Percentiles rank a stretch among this genome's conserved stretches.
phyloP scores from a whole-genome alignment of 2,797 vertebrate genomes.

The Oceanodroma leucorhoa region DNA sequence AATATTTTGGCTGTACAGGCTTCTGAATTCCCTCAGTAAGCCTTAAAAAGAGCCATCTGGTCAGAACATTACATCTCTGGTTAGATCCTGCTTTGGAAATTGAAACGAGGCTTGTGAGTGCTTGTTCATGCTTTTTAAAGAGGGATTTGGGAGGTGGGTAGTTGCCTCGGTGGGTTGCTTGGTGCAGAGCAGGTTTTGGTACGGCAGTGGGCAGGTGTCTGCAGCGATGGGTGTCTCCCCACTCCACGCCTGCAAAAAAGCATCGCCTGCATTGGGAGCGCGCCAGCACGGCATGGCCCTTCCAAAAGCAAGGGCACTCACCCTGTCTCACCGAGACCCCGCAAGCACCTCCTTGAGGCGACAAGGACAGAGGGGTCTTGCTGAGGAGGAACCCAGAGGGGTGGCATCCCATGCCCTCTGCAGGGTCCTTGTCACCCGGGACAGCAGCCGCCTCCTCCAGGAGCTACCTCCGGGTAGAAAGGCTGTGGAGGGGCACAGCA shows the following conservation, averaged over 20 bases:
- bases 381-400: not conserved
- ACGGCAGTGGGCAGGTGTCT: not conserved
- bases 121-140: constrained; percentile 35
- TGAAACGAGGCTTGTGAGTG: not conserved
- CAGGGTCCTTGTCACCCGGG: fast-evolving
- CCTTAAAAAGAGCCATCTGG: constrained; percentile 74
- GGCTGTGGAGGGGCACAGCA: not conserved
- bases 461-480: not conserved
- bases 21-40: constrained; percentile 72
- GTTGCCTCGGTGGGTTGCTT: not conserved
- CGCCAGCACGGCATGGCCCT: fast-evolving
- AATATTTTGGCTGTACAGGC: constrained; percentile 70
- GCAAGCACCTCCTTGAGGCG: fast-evolving
- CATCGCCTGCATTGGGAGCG: fast-evolving
- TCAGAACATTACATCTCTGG: constrained; percentile 60
- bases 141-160: constrained; percentile 37
- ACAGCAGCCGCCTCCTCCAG: not conserved
- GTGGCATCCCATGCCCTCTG: not conserved
- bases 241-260: not conserved
- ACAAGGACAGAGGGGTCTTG: not conserved
- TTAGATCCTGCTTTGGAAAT: constrained; percentile 47
- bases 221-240: not conserved
- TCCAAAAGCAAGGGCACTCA: not conserved
- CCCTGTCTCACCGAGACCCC: fast-evolving
- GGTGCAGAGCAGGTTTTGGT: not conserved